Evolutionary conservation across 2,888 invertebrate species (phyloP).

Genomic region (Scrobipalpa atriplicella): DNA sequence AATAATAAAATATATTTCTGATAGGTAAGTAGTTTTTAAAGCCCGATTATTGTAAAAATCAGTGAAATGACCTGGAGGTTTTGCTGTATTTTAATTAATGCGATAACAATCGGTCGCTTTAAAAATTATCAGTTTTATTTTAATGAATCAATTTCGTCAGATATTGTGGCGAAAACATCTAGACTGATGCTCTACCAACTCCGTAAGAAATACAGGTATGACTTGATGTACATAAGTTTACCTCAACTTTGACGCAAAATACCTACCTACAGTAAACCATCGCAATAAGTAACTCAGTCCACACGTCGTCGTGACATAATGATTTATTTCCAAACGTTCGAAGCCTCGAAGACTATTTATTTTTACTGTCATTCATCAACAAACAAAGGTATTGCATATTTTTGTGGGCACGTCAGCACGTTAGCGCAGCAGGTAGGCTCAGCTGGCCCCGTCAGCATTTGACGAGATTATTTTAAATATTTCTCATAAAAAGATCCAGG

Average conservation of each 20-base stretch:
- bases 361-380: conserved; percentile 22
- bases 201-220: no score
- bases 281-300: conserved; percentile 24
- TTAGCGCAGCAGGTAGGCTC: not conserved
- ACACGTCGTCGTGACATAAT: conserved; percentile 27
- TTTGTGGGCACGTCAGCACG: conserved; percentile 14
- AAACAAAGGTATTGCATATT: conserved; percentile 22
- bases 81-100: no score
- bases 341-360: conserved; percentile 21
- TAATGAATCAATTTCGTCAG: no score
- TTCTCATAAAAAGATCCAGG: no score
- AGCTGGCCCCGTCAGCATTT: not conserved
- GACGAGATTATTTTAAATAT: not conserved
- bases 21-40: no score
- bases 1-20: no score
- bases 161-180: no score
- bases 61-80: no score
- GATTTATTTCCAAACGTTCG: conserved; percentile 24
- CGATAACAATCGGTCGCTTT: no score
- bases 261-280: conserved; percentile 27
- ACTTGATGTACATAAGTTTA: not conserved
- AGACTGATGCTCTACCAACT: no score
- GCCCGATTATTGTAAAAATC: no score
- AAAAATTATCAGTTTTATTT: no score
- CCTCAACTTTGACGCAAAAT: not conserved